Conservation (phyloP, 2,797 vertebrate genomes). For the Rhinophrynus dorsalis region DNA sequence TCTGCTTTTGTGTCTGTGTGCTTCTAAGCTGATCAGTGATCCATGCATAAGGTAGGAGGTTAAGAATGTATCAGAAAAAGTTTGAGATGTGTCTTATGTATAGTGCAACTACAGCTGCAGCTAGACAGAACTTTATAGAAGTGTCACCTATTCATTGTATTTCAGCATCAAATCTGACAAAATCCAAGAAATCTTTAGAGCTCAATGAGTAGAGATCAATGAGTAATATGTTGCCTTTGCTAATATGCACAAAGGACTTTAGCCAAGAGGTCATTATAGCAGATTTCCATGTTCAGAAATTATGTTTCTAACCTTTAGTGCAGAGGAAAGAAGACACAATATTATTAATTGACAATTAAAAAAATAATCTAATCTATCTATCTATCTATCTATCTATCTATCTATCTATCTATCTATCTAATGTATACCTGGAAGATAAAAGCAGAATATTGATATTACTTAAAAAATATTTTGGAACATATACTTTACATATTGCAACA, state of each 20-base stretch:
- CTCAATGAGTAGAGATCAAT: background rate
- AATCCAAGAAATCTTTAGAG: background rate
- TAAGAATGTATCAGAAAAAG: constrained; percentile 88
- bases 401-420: too few relatives aligned
- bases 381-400: too few relatives aligned
- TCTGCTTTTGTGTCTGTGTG: constrained; percentile 92
- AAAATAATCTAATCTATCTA: too few relatives aligned
- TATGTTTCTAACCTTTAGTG: too few relatives aligned
- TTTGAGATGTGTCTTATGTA: constrained; percentile 88
- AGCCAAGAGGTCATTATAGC: too few relatives aligned
- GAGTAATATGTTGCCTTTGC: background rate
- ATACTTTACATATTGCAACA: too few relatives aligned
- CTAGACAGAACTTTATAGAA: constrained; percentile 63
- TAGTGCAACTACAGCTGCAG: constrained; percentile 95
- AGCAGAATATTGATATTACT: too few relatives aligned
- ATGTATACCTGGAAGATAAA: too few relatives aligned
- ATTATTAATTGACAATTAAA: too few relatives aligned
- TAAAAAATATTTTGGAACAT: too few relatives aligned
- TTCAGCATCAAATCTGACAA: constrained; percentile 50
- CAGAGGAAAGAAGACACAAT: too few relatives aligned
- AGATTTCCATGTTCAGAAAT: too few relatives aligned
- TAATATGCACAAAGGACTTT: background rate
- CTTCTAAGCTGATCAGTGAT: constrained; percentile 99
- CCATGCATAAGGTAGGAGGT: constrained; percentile 94
- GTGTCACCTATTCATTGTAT: background rate